Base-by-base conservation (phyloP, 2,888 invertebrate species). In the Xestobium rufovillosum region DNA sequence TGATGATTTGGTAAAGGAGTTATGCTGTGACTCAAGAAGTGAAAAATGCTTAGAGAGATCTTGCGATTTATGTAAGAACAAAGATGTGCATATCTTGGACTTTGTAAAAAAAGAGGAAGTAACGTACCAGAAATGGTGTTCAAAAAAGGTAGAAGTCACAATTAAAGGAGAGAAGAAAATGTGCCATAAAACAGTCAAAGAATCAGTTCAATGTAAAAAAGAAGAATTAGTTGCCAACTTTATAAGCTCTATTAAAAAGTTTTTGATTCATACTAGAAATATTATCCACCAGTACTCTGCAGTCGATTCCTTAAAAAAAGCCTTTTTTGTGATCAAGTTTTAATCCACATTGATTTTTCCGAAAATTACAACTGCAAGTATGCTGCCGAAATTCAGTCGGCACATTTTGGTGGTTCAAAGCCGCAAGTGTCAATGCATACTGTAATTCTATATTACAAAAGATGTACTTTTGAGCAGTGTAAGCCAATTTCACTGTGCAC, bases 331-430 rank as follows among this genome's bases (percentile, higher is more conserved):
- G 12, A 30, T 23, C 30, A 29, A 30, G 39, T 30, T 10, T 12
- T 39, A 3, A 6, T 36, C 14, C 39, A 39, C 13, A 29, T 35
- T 3, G 39, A 39, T 14, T 39, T 36, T 12, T 30, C 30, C 6
- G 35, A 39, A 15, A 39, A 35, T 25, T 35, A 34, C 13, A 23
- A 12, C 26, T 39, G 35, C 10, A 36, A 39, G 14, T 39, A 39
- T 25, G 8, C 16, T 6, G 9, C n/a, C 3, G 39, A 39, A 35
- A 39, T 36, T n/a, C 31, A 39, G 23, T 36, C 39, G 2, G 34
- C 29, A 10, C 34, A 39, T 15, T 39, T 39, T 36, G 39, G 39
- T 3, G 35, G 35, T 14, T 35, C 39, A n/a, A 33, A 29, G 13
- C 35, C 17, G 16, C 39, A 39, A 26, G 23, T 39, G 3, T 35